These are phyloP conservation scores for Drosophila acutilabella DNA, from an alignment of 2,888 invertebrate genomes.

Conservation along the genomic window DNA sequence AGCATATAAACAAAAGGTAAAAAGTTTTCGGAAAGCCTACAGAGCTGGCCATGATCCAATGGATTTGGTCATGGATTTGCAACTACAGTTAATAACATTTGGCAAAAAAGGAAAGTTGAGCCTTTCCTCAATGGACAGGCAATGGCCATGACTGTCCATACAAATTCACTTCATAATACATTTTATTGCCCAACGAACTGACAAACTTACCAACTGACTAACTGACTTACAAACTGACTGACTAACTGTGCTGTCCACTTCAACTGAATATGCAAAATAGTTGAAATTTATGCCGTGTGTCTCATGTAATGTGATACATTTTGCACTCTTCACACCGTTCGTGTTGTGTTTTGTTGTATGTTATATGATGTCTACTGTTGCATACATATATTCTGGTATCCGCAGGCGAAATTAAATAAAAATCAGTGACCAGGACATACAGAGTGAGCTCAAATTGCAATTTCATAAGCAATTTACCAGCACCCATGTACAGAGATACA, in stretches of 20 bases:
- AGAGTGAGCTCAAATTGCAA: constrained; percentile 77
- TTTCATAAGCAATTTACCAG: constrained; percentile 83
- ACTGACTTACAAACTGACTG: constrained; percentile 22
- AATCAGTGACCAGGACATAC: constrained; percentile 68
- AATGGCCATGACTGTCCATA: constrained; percentile 36
- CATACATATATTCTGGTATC: constrained; percentile 48
- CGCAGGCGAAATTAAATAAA: constrained; percentile 76
- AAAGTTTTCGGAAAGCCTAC: constrained; percentile 61
- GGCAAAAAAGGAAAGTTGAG: constrained; percentile 51
- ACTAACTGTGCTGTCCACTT: constrained; percentile 40
- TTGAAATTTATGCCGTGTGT: constrained; percentile 68
- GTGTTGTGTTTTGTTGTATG: neutral
- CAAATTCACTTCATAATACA: constrained; percentile 63
- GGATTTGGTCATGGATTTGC: constrained; percentile 71
- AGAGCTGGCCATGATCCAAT: constrained; percentile 55
- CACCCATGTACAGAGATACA: constrained; percentile 27
- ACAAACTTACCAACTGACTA: constrained; percentile 32
- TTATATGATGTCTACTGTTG: constrained; percentile 14
- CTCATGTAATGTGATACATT: constrained; percentile 74
- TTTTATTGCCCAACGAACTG: constrained; percentile 57
- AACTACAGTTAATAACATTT: constrained; percentile 75
- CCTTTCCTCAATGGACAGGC: constrained; percentile 11
- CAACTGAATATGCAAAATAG: constrained; percentile 67
- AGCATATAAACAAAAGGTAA: constrained; percentile 72
- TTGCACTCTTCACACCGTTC: constrained; percentile 32